A percentile compares a stretch with the other conserved stretches of the same genome.
These are phyloP conservation scores for Acutogordius australiensis DNA, from an alignment of 2,888 invertebrate genomes.

Conservation along the genomic window DNA sequence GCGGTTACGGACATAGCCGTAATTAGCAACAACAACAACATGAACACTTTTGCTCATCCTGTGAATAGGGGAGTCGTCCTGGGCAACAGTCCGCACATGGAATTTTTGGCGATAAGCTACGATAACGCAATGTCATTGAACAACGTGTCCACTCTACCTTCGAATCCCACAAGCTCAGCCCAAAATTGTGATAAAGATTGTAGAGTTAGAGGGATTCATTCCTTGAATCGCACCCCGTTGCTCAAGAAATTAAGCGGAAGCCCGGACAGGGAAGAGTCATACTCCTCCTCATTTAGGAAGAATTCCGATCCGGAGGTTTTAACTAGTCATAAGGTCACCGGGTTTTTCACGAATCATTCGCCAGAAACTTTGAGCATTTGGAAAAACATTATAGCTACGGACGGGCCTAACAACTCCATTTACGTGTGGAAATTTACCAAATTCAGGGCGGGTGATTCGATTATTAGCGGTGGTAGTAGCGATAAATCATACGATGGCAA, in stretches of 20 bases:
- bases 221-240: not conserved
- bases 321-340: not conserved
- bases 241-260: not conserved
- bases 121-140: not conserved
- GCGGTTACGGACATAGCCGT: not conserved
- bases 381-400: slow-evolving; percentile 4
- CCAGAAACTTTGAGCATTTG: not conserved
- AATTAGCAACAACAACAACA: not conserved
- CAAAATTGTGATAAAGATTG: too few species aligned
- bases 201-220: too few species aligned
- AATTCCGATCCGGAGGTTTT: not conserved
- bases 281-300: too few species aligned
- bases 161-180: not conserved
- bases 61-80: not conserved
- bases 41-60: not conserved
- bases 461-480: too few species aligned
- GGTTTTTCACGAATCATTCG: not conserved
- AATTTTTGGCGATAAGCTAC: slow-evolving; percentile 1
- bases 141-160: not conserved
- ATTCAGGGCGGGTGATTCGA: too few species aligned
- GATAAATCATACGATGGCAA: not conserved
- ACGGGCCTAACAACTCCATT: slow-evolving; percentile 2
- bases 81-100: not conserved
- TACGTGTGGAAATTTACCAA: not conserved
- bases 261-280: not conserved